A percentile compares a stretch with the other conserved stretches of the same genome.
phyloP scores from a whole-genome alignment of 2,113 vertebrate species.

The Chamaea fasciata region DNA sequence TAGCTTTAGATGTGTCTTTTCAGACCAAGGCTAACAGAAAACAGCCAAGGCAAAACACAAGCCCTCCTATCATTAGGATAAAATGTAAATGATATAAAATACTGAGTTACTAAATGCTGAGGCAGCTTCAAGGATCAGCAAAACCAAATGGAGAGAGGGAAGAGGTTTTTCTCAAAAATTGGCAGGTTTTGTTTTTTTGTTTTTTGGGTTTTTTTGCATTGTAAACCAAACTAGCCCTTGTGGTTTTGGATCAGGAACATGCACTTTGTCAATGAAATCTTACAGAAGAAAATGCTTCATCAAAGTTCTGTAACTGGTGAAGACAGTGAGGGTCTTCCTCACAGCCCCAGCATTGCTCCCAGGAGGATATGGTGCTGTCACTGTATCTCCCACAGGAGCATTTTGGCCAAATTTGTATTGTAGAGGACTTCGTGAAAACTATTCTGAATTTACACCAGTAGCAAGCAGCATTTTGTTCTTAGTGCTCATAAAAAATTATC shows the following conservation, averaged over 20 bases:
- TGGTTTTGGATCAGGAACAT: slow-evolving; percentile 11
- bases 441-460: background rate
- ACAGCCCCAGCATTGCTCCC: background rate
- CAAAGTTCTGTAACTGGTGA: background rate
- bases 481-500: background rate
- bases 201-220: background rate
- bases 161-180: background rate
- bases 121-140: slow-evolving; percentile 5
- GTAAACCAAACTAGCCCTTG: slow-evolving; percentile 3
- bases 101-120: slow-evolving; percentile 19
- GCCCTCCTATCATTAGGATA: background rate
- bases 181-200: background rate
- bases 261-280: background rate
- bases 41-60: background rate
- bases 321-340: background rate
- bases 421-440: background rate
- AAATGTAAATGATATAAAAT: background rate
- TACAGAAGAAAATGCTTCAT: background rate
- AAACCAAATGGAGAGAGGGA: background rate
- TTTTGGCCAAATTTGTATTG: background rate
- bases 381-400: background rate
- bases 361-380: background rate
- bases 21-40: background rate
- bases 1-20: background rate
- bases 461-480: background rate